These are phyloP conservation scores for Gymnocephalus cernua DNA, from an alignment of 2,113 vertebrate species.

Conservation along the genomic window DNA sequence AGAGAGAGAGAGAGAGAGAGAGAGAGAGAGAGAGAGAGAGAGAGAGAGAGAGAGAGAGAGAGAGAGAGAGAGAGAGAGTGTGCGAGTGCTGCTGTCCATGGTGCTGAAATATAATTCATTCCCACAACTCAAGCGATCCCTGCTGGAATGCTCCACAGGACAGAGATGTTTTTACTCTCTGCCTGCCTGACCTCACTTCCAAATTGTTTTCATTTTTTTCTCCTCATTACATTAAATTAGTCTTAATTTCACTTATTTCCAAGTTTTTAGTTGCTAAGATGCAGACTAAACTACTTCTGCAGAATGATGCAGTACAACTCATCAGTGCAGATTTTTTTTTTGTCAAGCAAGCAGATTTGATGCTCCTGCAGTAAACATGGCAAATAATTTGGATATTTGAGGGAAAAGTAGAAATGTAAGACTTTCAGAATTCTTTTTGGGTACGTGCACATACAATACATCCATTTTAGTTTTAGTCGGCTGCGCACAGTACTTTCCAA, in stretches of 20 bases:
- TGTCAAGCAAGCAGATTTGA: conserved; percentile 47
- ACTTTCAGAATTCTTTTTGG: neutral
- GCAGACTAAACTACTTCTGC: neutral
- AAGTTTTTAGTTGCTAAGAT: neutral
- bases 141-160: conserved; percentile 37
- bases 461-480: neutral
- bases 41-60: too few relatives aligned
- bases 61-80: neutral
- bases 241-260: neutral
- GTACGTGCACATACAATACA: neutral
- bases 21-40: neutral
- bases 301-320: conserved; percentile 35
- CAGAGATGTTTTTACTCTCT: conserved; percentile 26
- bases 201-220: conserved; percentile 11
- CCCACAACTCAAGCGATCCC: conserved; percentile 25
- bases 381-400: neutral
- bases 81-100: conserved; percentile 76
- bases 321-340: conserved; percentile 45
- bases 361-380: conserved; percentile 47
- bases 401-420: neutral
- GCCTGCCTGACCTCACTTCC: conserved; percentile 6
- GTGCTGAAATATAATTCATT: conserved; percentile 73
- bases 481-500: conserved; percentile 11
- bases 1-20: neutral
- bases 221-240: neutral